phyloP scores from a whole-genome alignment of 2,113 vertebrate species.

The Salvator merianae region DNA sequence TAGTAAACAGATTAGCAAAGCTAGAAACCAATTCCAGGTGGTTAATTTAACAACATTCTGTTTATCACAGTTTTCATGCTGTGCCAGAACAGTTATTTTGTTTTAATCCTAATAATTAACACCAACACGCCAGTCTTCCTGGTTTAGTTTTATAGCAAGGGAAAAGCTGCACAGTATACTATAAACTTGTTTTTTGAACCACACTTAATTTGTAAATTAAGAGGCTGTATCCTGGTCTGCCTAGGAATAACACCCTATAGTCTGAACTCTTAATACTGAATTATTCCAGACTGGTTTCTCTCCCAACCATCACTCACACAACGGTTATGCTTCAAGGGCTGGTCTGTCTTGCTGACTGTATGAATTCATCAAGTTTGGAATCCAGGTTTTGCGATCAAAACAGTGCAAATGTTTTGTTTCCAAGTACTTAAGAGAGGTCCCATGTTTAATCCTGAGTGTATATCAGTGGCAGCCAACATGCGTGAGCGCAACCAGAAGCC shows the following conservation, averaged over 20 bases:
- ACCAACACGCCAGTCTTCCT: neutral
- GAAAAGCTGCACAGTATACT: neutral
- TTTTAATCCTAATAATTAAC: conserved; percentile 50
- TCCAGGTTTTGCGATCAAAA: neutral
- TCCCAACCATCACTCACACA: neutral
- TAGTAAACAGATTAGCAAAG: neutral
- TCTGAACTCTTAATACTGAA: neutral
- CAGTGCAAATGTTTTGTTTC: neutral
- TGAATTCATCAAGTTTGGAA: neutral
- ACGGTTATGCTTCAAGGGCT: too few species aligned
- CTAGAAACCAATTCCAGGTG: neutral
- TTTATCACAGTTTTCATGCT: conserved; percentile 48
- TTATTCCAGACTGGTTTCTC: neutral
- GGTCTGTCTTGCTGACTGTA: too few species aligned
- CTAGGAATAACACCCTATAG: neutral
- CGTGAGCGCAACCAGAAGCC: neutral
- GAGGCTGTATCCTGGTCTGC: neutral
- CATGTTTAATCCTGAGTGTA: neutral
- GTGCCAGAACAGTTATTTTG: conserved; percentile 22
- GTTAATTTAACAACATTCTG: conserved; percentile 25
- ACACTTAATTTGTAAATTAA: neutral
- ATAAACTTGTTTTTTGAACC: neutral
- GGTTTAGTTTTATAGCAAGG: neutral
- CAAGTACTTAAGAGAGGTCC: neutral
- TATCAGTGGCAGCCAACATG: neutral